Evolutionary conservation across 2,797 vertebrate genomes (phyloP).

Genomic region (Zalophus californianus): DNA sequence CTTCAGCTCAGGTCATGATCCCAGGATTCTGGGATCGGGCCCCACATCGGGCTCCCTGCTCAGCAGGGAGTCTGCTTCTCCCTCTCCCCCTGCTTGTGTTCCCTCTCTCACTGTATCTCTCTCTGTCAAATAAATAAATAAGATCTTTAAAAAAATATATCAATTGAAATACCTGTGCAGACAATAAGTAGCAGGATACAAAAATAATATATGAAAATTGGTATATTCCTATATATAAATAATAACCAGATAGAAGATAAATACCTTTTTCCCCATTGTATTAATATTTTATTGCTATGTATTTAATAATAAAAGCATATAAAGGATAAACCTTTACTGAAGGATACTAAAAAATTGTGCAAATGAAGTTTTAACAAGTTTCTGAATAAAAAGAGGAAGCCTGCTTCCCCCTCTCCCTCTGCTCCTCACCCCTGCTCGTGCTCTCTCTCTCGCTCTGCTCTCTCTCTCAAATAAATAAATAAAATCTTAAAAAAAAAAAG

Average conservation of each 20-base stretch:
- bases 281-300: constrained; percentile 11
- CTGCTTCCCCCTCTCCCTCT: no score
- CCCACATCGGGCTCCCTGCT: no score
- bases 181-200: not conserved
- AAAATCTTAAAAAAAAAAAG: no score
- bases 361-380: not conserved
- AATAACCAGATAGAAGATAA: not conserved
- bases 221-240: not conserved
- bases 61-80: no score
- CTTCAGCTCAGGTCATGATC: no score
- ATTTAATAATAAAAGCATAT: not conserved
- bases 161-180: not conserved
- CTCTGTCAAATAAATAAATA: no score
- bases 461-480: no score
- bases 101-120: no score
- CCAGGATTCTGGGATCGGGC: no score
- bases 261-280: not conserved
- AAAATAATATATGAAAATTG: constrained; percentile 38
- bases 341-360: not conserved
- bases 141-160: not conserved
- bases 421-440: no score
- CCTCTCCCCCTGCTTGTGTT: no score
- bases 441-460: no score
- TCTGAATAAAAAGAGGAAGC: not conserved
- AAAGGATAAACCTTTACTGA: not conserved